Evolutionary conservation across 2,113 vertebrate species (phyloP).

Genomic region (Brevimyrus niger): DNA sequence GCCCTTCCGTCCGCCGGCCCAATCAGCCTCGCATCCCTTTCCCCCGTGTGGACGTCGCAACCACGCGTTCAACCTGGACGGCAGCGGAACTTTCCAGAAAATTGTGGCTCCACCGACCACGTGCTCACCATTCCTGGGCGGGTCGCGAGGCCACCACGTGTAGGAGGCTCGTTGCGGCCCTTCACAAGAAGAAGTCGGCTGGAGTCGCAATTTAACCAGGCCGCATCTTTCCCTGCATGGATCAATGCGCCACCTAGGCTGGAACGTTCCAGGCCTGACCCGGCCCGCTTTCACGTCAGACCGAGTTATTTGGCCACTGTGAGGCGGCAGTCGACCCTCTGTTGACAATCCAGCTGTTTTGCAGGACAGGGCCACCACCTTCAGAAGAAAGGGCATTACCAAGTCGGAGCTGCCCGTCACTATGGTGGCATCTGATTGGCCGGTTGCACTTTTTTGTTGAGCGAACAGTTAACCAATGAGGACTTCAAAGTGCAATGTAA

Average conservation of each 20-base stretch:
- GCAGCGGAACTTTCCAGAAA: background rate
- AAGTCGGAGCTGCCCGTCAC: background rate
- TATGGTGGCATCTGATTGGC: background rate
- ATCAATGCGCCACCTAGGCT: background rate
- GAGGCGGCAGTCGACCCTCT: background rate
- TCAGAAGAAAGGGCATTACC: slow-evolving; percentile 8
- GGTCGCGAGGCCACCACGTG: background rate
- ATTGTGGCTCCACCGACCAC: background rate
- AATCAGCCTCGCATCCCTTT: background rate
- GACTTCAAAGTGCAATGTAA: background rate
- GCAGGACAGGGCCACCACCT: background rate
- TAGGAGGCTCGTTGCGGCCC: background rate
- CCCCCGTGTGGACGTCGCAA: background rate
- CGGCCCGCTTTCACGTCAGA: background rate
- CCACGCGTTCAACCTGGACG: background rate
- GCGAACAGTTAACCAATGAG: background rate
- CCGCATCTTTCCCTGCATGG: background rate
- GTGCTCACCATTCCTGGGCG: background rate
- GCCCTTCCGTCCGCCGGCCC: background rate
- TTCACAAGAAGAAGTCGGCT: background rate
- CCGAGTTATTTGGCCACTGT: background rate
- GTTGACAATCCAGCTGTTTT: slow-evolving; percentile 16
- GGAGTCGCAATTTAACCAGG: background rate
- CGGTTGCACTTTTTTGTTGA: background rate
- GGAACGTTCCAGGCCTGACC: background rate